Base-by-base conservation (phyloP, 2,797 vertebrate genomes). In the Gadopsis marmoratus region DNA sequence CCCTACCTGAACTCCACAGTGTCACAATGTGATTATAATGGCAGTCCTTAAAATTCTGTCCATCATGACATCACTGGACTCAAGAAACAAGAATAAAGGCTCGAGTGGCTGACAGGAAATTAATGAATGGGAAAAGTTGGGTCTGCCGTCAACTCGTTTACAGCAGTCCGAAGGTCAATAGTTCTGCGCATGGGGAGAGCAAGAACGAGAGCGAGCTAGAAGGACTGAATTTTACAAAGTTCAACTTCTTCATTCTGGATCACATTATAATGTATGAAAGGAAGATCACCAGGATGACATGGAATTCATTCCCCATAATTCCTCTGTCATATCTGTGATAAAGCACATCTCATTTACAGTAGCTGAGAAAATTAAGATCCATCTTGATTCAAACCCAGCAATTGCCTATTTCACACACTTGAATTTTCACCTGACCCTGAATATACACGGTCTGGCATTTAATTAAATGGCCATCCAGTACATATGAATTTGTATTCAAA, bases 261-360 rank as follows among this genome's bases (percentile, higher is more conserved):
- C 81, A 64, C 33, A 79, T 80, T 85, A 86, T 41, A 69, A 68
- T 78, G 72, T 74, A 82, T 76, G 71, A 82, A 84, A 86, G 79
- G 55, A 51, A 77, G 78, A 87, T 79, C 78, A 85, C 83, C 60
- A 53, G 58, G 71, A 80, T 65, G 88, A 85, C 79, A 81, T 37
- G 16, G 63, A 88, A 87, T 88, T 87, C 55, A 90, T 89, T 91
- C 71, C 54, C 71, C 53, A 59, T 83, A 86, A 89, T 89, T 74
- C 85, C 76, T 72, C 79, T 86, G 85, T 86, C 89, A 80, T 69
- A 66, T 74, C 81, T 74, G 71, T 90, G 86, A 91, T 87, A 48
- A 82, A 91, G 80, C 61, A 85, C 78, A 83, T 85, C 85, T 91
- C 91, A 88, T 90, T 93, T 90, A 88, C 69, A 63, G 81, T n/a